A percentile compares a stretch with the other conserved stretches of the same genome.
phyloP scores from a whole-genome alignment of 1,140 invertebrate genomes.

The Diorhabda carinulata region DNA sequence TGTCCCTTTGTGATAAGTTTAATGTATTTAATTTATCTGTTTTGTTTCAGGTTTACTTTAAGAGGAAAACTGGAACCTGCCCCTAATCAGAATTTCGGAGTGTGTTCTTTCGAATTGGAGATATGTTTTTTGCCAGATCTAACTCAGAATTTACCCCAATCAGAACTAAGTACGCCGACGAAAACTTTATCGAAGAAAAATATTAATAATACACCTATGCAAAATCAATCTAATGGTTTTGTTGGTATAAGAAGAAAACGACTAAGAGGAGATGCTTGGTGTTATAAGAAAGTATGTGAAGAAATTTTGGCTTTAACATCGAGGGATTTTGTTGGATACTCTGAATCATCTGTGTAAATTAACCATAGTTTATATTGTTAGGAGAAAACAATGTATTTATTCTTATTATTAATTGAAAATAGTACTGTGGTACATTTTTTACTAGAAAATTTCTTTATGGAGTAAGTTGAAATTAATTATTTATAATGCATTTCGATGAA shows the following conservation, averaged over 20 bases:
- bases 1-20: too few species aligned
- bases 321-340: conserved; percentile 42
- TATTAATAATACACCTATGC: neutral
- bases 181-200: conserved; percentile 34
- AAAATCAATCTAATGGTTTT: conserved; percentile 32
- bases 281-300: conserved; percentile 83
- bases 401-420: too few species aligned
- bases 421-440: too few species aligned
- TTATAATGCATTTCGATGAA: too few species aligned
- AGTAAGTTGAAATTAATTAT: too few species aligned
- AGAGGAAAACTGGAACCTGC: conserved; percentile 57
- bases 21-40: neutral
- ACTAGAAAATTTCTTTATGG: too few species aligned
- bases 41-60: conserved; percentile 58
- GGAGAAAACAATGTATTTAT: too few species aligned
- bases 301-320: conserved; percentile 66
- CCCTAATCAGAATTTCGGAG: conserved; percentile 43
- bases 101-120: conserved; percentile 75
- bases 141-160: conserved; percentile 28
- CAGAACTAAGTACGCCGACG: conserved; percentile 22
- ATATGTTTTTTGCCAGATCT: conserved; percentile 61
- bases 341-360: conserved; percentile 35
- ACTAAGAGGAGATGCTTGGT: conserved; percentile 79
- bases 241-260: conserved; percentile 74
- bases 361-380: too few species aligned